Base-by-base conservation (phyloP, 2,888 invertebrate species). In the Eupithecia pulchellata region DNA sequence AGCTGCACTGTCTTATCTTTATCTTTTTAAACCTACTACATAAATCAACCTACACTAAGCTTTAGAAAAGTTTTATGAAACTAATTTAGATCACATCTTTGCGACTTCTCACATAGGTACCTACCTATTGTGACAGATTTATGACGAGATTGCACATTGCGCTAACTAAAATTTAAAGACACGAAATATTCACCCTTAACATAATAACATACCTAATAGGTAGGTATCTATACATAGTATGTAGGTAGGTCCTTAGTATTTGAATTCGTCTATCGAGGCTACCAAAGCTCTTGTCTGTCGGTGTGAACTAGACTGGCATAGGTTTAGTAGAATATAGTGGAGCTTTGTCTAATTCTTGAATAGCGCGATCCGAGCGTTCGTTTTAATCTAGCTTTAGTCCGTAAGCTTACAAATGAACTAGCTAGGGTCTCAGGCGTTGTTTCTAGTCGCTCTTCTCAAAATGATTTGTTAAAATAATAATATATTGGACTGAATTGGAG, bases 271-370 rank as follows among this genome's bases (percentile, higher is more conserved):
- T 2, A 47, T 25, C 52, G 25, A 11, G 25, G 4, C 20, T 47
- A 47, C 20, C 3, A 11, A 52, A 13, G 52, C 52, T 52, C 4
- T 3, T 1, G 25, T 52, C 52, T 25, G 25, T 52, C 20, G 13
- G 20, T 25, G 25, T 52, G 52, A 52, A 25, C 52, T 52, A 52
- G 52, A 52, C 25, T 25, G 20, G 52, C 52, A 52, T 25, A 25
- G 52, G 25, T 25, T 52, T 52, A 52, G 52, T 25, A 13, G 52
- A 52, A 47, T 20, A 52, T 52, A 25, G 52, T 25, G 11, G 25
- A 52, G 52, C 52, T 52, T 52, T 52, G 52, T 52, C 52, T 13
- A 13, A 52, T 52, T 52, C 20, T 25, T 52, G 52, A 52, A 52
- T 25, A 4, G 52, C 20, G 25, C 13, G 52, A 25, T 52, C 20